A percentile compares a stretch with the other conserved stretches of the same genome.
Conservation (phyloP, 2,113 vertebrate species). For the Neopipo cinnamomea region DNA sequence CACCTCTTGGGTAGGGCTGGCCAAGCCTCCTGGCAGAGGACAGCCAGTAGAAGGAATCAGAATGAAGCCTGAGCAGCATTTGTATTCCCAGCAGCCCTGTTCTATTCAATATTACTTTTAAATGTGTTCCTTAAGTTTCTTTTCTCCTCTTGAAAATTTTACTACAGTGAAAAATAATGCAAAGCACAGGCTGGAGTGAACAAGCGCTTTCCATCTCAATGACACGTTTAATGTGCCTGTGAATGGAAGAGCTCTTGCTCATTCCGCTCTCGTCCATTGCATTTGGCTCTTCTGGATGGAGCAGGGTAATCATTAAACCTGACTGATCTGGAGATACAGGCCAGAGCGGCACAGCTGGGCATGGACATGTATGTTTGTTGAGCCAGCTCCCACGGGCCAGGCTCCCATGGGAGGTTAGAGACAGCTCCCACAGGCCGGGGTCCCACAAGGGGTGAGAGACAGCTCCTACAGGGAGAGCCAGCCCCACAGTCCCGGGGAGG, state of each 20-base stretch:
- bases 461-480: not conserved
- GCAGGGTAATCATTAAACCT: not conserved
- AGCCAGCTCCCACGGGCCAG: not conserved
- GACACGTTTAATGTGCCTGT: not conserved
- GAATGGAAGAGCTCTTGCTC: constrained; percentile 26
- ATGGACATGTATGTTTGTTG: not conserved
- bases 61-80: not conserved
- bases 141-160: constrained; percentile 43
- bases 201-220: constrained; percentile 1
- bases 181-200: not conserved
- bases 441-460: accelerated
- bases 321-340: not conserved
- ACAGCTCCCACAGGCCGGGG: not conserved
- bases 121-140: constrained; percentile 30
- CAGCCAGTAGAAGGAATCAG: not conserved
- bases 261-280: not conserved
- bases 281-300: not conserved
- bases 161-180: constrained; percentile 47
- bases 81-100: constrained; percentile 1
- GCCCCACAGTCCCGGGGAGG: not conserved
- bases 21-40: not conserved
- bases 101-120: constrained; percentile 6
- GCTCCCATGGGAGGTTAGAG: not conserved
- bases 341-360: accelerated
- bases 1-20: not conserved